Evolutionary conservation across 1,140 invertebrate species (phyloP).

Genomic region (Oreohelix idahoensis): DNA sequence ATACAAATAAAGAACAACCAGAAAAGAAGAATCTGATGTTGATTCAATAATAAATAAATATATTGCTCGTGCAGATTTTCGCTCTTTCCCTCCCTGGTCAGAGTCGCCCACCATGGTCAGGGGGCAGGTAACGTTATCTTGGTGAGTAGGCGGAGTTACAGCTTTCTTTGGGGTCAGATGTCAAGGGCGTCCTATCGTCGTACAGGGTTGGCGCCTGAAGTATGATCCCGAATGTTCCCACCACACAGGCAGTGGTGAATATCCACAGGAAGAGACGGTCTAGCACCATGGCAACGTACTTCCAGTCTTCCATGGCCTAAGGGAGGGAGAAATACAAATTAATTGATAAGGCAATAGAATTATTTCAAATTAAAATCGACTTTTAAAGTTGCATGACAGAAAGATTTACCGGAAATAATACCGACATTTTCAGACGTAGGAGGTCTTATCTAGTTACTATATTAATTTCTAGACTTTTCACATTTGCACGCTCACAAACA

Average conservation of each 20-base stretch:
- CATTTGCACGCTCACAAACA: too few relatives aligned
- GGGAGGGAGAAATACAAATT: not conserved
- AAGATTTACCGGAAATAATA: too few relatives aligned
- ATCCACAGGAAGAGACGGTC: conserved; percentile 73
- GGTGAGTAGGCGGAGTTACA: conserved; percentile 41
- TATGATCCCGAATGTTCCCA: conserved; percentile 80
- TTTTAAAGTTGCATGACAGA: too few relatives aligned
- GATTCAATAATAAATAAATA: too few relatives aligned
- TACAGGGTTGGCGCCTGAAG: conserved; percentile 95
- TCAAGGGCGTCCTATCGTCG: conserved; percentile 88
- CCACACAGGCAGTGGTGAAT: conserved; percentile 72
- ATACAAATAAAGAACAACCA: too few relatives aligned
- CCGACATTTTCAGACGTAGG: too few relatives aligned
- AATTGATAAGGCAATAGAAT: too few relatives aligned
- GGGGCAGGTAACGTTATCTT: not conserved
- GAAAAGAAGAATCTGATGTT: too few relatives aligned
- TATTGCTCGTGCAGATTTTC: too few relatives aligned
- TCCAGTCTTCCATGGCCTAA: conserved; percentile 73
- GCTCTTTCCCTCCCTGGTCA: not conserved
- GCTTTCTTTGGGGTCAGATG: conserved; percentile 8
- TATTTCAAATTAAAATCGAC: too few relatives aligned
- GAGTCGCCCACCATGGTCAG: not conserved
- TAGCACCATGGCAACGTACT: conserved; percentile 73
- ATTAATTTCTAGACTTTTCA: too few relatives aligned
- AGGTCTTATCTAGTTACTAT: too few relatives aligned